Conservation (phyloP, 2,888 invertebrate genomes). For the Griposia aprilina region DNA sequence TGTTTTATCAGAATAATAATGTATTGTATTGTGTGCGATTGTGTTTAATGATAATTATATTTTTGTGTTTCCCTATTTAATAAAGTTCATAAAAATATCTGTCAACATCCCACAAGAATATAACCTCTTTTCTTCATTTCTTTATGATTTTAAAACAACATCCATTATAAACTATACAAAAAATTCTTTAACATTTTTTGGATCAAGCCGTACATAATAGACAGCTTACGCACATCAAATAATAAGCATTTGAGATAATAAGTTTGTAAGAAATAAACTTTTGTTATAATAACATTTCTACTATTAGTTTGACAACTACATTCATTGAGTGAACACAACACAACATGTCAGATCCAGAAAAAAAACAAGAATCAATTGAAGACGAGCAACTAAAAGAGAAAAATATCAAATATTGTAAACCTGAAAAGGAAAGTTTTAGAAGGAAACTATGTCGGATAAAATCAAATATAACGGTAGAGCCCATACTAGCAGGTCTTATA, state of each 20-base stretch:
- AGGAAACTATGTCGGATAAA: slow-evolving; percentile 90
- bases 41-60: neutral
- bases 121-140: slow-evolving; percentile 24
- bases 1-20: neutral
- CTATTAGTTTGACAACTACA: slow-evolving; percentile 67
- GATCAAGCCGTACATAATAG: slow-evolving; percentile 50
- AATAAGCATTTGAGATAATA: slow-evolving; percentile 69
- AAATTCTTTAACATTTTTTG: slow-evolving; percentile 28
- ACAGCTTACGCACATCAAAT: slow-evolving; percentile 44
- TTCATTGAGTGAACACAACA: slow-evolving; percentile 61
- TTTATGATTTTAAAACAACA: slow-evolving; percentile 50
- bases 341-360: slow-evolving; percentile 75
- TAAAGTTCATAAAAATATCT: neutral
- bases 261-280: slow-evolving; percentile 54
- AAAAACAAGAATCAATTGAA: slow-evolving; percentile 70
- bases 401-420: slow-evolving; percentile 58
- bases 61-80: neutral
- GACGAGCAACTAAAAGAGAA: slow-evolving; percentile 78
- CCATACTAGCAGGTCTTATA: slow-evolving; percentile 93
- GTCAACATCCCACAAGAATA: neutral
- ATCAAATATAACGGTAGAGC: slow-evolving; percentile 92
- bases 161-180: slow-evolving; percentile 19
- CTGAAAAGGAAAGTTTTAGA: slow-evolving; percentile 84
- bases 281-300: slow-evolving; percentile 46
- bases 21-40: neutral